Evolutionary conservation across 2,113 vertebrate species (phyloP), one percentile per base, ranked within the genome.

Genomic region (Aix galericulata): DNA sequence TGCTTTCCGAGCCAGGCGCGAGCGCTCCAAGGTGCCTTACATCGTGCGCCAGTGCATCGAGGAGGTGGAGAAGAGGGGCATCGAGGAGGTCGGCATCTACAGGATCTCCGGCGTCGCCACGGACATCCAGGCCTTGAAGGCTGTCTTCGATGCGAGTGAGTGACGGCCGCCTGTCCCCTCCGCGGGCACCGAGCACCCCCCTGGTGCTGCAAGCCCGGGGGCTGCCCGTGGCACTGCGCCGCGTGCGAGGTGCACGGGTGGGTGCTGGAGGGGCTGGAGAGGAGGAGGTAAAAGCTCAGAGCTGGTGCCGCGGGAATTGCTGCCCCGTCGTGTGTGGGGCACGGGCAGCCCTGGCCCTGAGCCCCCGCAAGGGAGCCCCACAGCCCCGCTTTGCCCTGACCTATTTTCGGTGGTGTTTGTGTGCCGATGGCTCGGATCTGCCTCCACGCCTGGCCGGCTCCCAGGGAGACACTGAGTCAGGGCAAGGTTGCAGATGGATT

Each of bases 1-100:
- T 0, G 4, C 40, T 87, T 36, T 59, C 74, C 0, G 83, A 14
- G 77, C 5, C 98, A 99, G 99, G 97, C 99, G 99, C 0, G 99
- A 99, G 96, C 99, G 99, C 97, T 99, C 99, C 98, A 99, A 99
- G 98, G 99, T 99, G 98, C 99, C 99, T 97, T 99, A 99, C 98
- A 99, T 99, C 15, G 99, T 99, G 89, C 99, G 99, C 85, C 99
- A 99, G 98, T 99, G 99, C 83, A 98, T 99, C 58, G 99, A 99
- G 96, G 99, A 99, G 96, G 99, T 99, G 97, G 99, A 99, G 98
- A 99, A 99, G 97, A 98, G 99, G 59, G 99, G 99, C 74, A 99
- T 99, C 1, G 99, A 99, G 17, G 99, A 99, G 97, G 99, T 99
- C 0, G 99, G 99, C 96, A 99, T 99, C 98, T 99, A 99, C 98